phyloP scores from a whole-genome alignment of 2,113 vertebrate species.

The Romanogobio albipinnatus region DNA sequence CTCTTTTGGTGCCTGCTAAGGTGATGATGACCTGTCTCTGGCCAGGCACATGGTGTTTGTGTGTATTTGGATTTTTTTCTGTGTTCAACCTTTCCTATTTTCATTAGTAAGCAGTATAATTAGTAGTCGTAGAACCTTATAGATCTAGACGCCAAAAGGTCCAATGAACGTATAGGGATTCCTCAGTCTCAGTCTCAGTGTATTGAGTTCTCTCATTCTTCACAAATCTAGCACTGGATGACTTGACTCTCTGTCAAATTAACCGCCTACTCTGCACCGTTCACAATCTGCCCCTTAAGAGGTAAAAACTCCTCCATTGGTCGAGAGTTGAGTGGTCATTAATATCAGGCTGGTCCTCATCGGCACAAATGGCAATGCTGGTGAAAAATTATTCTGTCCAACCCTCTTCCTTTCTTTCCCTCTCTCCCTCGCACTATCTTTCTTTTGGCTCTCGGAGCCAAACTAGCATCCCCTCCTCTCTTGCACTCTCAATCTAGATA shows the following conservation, averaged over 20 bases:
- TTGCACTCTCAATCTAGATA: conserved; percentile 62
- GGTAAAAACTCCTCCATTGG: conserved; percentile 26
- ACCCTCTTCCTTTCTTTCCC: conserved; percentile 15
- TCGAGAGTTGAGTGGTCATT: conserved; percentile 49
- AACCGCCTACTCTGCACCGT: not conserved
- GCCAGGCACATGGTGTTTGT: conserved; percentile 43
- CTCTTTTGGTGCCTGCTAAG: conserved; percentile 71
- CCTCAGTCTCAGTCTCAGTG: not conserved
- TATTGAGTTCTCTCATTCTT: conserved; percentile 54
- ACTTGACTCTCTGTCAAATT: conserved; percentile 36
- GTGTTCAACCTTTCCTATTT: conserved; percentile 49
- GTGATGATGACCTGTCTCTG: conserved; percentile 71
- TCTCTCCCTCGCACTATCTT: conserved; percentile 15
- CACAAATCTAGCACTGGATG: conserved; percentile 47
- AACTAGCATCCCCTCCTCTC: conserved; percentile 60
- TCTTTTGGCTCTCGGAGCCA: conserved; percentile 38
- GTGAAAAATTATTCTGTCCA: conserved; percentile 67
- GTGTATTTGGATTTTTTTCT: conserved; percentile 10
- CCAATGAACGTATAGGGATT: not conserved
- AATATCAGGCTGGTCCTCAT: conserved; percentile 49
- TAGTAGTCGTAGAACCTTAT: conserved; percentile 58
- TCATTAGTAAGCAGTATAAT: conserved; percentile 71
- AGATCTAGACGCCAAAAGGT: conserved; percentile 5
- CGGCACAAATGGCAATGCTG: conserved; percentile 54
- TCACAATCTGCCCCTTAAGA: conserved; percentile 38